These are phyloP conservation scores for Drosophila biarmipes DNA, from an alignment of 1,140 invertebrate species.

Conservation along the genomic window DNA sequence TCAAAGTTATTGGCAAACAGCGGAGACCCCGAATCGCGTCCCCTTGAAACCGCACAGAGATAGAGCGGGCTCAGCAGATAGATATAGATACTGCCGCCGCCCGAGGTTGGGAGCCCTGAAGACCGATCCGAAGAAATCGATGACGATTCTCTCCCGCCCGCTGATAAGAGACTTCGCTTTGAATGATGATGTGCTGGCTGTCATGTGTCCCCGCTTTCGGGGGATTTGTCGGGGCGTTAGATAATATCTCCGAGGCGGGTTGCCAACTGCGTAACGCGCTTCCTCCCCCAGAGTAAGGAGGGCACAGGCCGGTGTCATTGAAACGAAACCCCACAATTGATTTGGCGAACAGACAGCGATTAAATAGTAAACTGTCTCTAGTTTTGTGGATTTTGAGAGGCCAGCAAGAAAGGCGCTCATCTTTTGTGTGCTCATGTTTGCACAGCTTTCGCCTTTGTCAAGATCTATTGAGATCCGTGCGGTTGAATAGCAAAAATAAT, in stretches of 20 bases:
- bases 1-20: slow-evolving; percentile 39
- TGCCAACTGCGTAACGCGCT: slow-evolving; percentile 49
- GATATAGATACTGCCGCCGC: not conserved
- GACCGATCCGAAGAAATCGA: slow-evolving; percentile 26
- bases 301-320: slow-evolving; percentile 11
- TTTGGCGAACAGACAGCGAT: not conserved
- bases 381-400: not conserved
- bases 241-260: slow-evolving; percentile 57
- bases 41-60: slow-evolving; percentile 17
- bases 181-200: slow-evolving; percentile 80
- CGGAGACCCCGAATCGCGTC: slow-evolving; percentile 1
- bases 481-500: no score
- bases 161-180: slow-evolving; percentile 74
- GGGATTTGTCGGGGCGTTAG: slow-evolving; percentile 76
- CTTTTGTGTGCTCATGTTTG: not conserved
- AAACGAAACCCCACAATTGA: not conserved
- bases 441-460: no score
- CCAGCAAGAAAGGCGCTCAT: not conserved
- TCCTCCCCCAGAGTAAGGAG: no score
- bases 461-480: no score
- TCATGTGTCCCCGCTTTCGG: slow-evolving; percentile 62
- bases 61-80: not conserved
- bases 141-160: slow-evolving; percentile 6
- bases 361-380: not conserved
- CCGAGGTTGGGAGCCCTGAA: not conserved